phyloP scores from a whole-genome alignment of 2,888 invertebrate genomes.

The Palloptera scutellata region DNA sequence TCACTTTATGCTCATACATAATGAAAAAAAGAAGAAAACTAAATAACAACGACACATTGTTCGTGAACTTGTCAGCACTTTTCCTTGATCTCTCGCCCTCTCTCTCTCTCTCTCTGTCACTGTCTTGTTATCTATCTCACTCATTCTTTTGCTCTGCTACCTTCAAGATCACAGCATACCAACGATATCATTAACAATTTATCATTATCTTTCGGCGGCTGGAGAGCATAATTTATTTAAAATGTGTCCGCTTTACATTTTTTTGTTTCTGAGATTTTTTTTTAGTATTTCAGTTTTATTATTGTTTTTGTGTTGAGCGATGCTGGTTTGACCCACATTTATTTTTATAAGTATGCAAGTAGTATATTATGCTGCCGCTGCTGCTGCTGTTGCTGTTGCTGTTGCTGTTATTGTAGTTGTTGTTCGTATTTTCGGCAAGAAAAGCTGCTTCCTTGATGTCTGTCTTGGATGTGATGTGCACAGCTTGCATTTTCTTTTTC shows the following conservation, averaged over 20 bases:
- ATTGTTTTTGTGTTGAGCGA: background rate
- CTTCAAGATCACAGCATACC: conserved; percentile 1
- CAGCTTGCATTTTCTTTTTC: background rate
- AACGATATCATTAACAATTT: conserved; percentile 24
- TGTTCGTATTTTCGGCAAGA: conserved; percentile 16
- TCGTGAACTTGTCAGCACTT: conserved; percentile 28
- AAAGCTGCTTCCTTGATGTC: background rate
- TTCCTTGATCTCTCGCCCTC: background rate
- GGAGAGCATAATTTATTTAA: conserved; percentile 30
- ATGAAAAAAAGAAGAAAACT: background rate
- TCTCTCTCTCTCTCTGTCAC: background rate
- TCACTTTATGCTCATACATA: background rate
- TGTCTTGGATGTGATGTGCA: background rate
- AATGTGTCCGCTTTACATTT: background rate
- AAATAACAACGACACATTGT: too few relatives aligned
- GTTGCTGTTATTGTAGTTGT: conserved; percentile 16
- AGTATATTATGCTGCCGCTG: background rate
- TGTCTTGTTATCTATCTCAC: background rate
- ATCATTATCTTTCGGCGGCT: conserved; percentile 17
- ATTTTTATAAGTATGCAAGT: conserved; percentile 2
- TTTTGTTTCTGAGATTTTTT: too few relatives aligned
- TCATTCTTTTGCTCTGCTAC: conserved; percentile 1
- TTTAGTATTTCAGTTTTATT: too few relatives aligned
- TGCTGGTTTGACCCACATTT: conserved; percentile 19
- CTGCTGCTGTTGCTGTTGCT: background rate